phyloP scores from a whole-genome alignment of 1,140 invertebrate genomes.

The Leptinotarsa defecta region DNA sequence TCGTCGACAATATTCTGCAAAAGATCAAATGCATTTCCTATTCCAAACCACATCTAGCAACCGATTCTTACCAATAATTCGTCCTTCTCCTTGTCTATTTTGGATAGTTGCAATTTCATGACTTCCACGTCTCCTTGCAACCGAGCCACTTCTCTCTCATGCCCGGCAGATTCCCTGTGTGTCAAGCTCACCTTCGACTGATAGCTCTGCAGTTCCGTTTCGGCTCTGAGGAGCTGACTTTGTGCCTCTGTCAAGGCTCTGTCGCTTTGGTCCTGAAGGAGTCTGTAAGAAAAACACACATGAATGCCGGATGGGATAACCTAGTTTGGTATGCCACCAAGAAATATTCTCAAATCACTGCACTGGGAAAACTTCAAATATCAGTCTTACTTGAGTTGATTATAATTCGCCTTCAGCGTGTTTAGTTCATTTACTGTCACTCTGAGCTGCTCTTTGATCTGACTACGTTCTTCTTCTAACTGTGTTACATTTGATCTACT shows the following conservation, averaged over 20 bases:
- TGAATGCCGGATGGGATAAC: too few species aligned
- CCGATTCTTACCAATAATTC: slow-evolving; percentile 49
- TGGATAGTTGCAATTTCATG: slow-evolving; percentile 48
- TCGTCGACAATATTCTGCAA: slow-evolving; percentile 53
- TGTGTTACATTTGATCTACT: slow-evolving; percentile 47
- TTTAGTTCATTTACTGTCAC: slow-evolving; percentile 47
- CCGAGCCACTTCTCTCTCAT: slow-evolving; percentile 42
- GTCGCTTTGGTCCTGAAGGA: slow-evolving; percentile 55
- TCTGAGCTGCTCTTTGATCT: slow-evolving; percentile 45
- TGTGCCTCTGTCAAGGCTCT: slow-evolving; percentile 51
- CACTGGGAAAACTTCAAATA: too few species aligned
- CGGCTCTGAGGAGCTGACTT: slow-evolving; percentile 45
- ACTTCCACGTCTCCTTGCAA: slow-evolving; percentile 48
- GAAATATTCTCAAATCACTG: too few species aligned
- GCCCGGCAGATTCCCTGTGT: not conserved
- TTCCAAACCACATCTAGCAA: not conserved
- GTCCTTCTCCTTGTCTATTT: slow-evolving; percentile 55
- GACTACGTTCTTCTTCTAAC: slow-evolving; percentile 50
- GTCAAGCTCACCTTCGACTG: slow-evolving; percentile 44
- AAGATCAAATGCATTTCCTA: slow-evolving; percentile 26
- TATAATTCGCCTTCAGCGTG: slow-evolving; percentile 47
- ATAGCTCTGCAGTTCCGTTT: slow-evolving; percentile 47
- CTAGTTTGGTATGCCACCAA: too few species aligned
- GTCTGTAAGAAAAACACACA: slow-evolving; percentile 39
- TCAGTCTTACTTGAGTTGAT: slow-evolving; percentile 51